These are phyloP conservation scores for Eristalis pertinax DNA, from an alignment of 2,888 invertebrate species.

Conservation along the genomic window DNA sequence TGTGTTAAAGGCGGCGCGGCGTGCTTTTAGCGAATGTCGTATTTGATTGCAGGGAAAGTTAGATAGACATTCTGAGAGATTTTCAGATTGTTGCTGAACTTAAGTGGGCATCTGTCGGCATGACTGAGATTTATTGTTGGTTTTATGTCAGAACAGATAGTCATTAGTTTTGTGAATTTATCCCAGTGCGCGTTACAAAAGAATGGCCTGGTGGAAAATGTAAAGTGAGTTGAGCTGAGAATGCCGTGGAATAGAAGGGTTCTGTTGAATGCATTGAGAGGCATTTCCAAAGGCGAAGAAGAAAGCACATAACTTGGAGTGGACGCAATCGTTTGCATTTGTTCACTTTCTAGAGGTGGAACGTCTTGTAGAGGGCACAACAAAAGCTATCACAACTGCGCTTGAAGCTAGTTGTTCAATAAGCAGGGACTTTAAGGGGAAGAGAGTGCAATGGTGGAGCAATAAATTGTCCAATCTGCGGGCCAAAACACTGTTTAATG, in stretches of 20 bases:
- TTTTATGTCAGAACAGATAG: background rate
- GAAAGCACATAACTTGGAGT: too few species aligned
- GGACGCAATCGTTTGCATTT: too few species aligned
- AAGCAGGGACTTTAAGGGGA: too few species aligned
- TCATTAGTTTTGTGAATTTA: background rate
- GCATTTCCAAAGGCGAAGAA: background rate
- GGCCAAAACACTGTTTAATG: too few species aligned
- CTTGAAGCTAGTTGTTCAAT: too few species aligned
- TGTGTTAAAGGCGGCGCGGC: background rate
- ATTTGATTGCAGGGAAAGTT: constrained; percentile 1
- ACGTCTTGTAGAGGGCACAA: too few species aligned
- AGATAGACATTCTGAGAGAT: background rate
- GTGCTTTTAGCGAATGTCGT: constrained; percentile 14
- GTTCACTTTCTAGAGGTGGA: too few species aligned
- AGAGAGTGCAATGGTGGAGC: too few species aligned
- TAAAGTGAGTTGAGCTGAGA: background rate
- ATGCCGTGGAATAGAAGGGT: background rate
- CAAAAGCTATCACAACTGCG: too few species aligned
- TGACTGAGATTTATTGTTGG: background rate
- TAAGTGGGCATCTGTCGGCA: background rate
- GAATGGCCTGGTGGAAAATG: background rate
- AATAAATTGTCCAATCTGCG: too few species aligned
- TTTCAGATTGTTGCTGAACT: background rate
- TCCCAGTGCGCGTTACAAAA: background rate
- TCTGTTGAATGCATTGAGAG: background rate